Evolutionary conservation across 2,113 vertebrate genomes (phyloP), one percentile per base, ranked within the genome.

Genomic region (Cercocebus atys): DNA sequence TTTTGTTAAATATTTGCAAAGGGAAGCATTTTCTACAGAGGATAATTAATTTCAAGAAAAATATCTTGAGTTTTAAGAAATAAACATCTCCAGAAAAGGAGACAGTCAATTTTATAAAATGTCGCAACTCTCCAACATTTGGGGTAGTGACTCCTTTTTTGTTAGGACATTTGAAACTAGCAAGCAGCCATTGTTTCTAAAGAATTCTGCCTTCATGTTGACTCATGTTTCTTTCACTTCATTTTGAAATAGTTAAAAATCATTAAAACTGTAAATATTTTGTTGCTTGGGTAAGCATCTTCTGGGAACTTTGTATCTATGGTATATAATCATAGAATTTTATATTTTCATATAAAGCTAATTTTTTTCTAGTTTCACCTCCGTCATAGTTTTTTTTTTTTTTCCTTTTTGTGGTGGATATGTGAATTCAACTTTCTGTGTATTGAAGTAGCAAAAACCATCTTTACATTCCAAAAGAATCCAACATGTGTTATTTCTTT

Each of bases 261-360:
- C 98, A 98, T 98, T 98, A 98, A 98, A 99, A 99, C 95, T 99
- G 98, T 99, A 99, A 99, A 99, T 99, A 99, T 99, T 99, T 99
- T 99, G 98, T 99, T 99, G 99, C 99, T 99, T 98, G 98, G 98
- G 98, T 98, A 99, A 98, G 98, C 98, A 99, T 99, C 99, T 99
- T 99, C 99, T 99, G 99, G 98, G 98, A 99, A 99, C 99, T 99
- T 99, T 99, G 99, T 99, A 99, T 99, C 99, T 99, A 99, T 99
- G 99, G 98, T 99, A 99, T 99, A 99, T 99, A 99, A 99, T 99
- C 99, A 99, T 99, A 99, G 99, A 99, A 99, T 99, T 99, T 99
- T 99, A 99, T 99, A 99, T 99, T 99, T 99, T 99, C 98, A 99
- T 99, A 99, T 99, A 99, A 99, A 99, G 98, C 99, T 99, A 99